phyloP scores from a whole-genome alignment of 2,888 invertebrate genomes.

The Rhimphoctona megacephalus region DNA sequence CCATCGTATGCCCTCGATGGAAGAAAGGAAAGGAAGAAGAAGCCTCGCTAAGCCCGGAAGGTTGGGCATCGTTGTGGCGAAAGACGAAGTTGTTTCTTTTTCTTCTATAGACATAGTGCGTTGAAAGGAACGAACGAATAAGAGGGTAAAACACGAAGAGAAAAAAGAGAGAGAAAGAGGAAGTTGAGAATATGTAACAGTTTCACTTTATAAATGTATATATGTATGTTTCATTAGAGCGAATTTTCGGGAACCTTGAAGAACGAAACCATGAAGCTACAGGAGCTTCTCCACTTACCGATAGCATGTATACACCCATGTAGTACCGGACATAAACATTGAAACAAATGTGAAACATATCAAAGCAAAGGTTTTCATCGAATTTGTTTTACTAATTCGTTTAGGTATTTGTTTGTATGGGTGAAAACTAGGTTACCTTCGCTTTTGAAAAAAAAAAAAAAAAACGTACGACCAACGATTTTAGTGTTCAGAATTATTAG shows the following conservation, averaged over 20 bases:
- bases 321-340: background rate
- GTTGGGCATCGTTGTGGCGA: constrained; percentile 48
- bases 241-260: constrained; percentile 49
- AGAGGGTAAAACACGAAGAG: constrained; percentile 13
- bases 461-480: background rate
- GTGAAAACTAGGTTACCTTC: background rate
- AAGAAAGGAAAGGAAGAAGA: constrained; percentile 57
- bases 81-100: constrained; percentile 37
- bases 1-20: constrained; percentile 20
- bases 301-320: background rate
- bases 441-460: background rate
- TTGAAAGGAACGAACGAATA: constrained; percentile 16
- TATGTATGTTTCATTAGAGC: constrained; percentile 28
- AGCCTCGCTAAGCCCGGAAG: constrained; percentile 67
- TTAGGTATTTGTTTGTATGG: background rate
- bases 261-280: constrained; percentile 54
- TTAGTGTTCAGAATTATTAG: background rate
- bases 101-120: constrained; percentile 6
- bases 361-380: background rate
- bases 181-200: constrained; percentile 55
- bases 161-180: constrained; percentile 42
- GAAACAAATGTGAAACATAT: background rate
- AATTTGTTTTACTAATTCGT: background rate
- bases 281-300: constrained; percentile 42
- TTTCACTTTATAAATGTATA: constrained; percentile 43